Evolutionary conservation across 1,140 invertebrate species (phyloP).

Genomic region (Pogonomyrmex californicus): DNA sequence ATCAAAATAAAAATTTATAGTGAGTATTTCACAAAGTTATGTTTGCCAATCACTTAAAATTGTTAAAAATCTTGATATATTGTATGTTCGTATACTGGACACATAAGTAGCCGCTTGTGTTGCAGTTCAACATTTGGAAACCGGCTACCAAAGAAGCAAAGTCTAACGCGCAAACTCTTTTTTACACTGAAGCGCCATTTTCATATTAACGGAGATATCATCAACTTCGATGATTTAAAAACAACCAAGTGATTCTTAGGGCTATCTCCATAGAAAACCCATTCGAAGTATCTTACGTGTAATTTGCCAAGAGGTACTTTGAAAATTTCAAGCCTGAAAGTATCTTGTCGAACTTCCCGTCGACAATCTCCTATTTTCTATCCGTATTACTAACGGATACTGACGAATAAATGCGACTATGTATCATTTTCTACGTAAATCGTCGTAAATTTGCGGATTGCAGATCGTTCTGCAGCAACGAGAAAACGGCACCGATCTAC

Average conservation of each 20-base stretch:
- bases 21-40: neutral
- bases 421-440: neutral
- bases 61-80: slow-evolving; percentile 28
- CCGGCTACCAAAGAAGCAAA: slow-evolving; percentile 14
- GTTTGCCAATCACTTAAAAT: slow-evolving; percentile 28
- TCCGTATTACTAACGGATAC: neutral
- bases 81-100: neutral
- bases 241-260: neutral
- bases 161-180: slow-evolving; percentile 9
- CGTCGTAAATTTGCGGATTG: neutral
- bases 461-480: neutral
- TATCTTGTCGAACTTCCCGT: neutral
- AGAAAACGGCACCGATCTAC: neutral
- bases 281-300: slow-evolving; percentile 3
- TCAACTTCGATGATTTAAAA: slow-evolving; percentile 13
- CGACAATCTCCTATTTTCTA: neutral
- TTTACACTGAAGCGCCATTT: neutral
- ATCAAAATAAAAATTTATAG: slow-evolving; percentile 1
- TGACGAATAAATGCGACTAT: neutral
- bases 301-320: neutral
- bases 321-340: slow-evolving; percentile 11
- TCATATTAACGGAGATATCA: neutral
- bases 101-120: neutral
- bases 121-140: slow-evolving; percentile 10
- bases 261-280: neutral